Conservation (phyloP, 2,113 vertebrate species). For the Romanogobio albipinnatus region DNA sequence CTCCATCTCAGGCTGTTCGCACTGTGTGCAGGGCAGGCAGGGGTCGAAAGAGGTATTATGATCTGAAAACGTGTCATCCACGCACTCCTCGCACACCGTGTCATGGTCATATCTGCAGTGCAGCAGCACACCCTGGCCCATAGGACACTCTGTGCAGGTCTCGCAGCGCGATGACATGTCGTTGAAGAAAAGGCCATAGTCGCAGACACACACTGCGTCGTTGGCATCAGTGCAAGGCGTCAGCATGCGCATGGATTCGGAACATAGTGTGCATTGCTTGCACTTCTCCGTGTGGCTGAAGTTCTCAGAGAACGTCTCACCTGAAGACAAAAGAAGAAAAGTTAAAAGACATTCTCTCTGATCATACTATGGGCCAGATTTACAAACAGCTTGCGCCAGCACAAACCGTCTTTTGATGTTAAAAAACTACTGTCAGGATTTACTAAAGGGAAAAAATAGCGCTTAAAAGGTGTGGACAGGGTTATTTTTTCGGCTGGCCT, state of each 20-base stretch:
- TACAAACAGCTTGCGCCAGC: too few species aligned
- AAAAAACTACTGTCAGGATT: too few species aligned
- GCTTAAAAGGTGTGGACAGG: too few species aligned
- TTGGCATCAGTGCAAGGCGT: constrained; percentile 92
- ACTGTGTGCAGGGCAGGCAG: constrained; percentile 90
- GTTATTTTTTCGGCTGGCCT: too few species aligned
- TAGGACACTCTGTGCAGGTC: constrained; percentile 82
- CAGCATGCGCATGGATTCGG: constrained; percentile 83
- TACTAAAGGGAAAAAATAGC: too few species aligned
- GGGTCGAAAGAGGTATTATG: constrained; percentile 90
- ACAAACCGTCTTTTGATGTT: too few species aligned
- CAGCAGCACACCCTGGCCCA: constrained; percentile 83
- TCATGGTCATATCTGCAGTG: constrained; percentile 81
- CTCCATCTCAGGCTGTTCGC: constrained; percentile 78
- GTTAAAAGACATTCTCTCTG: neutral
- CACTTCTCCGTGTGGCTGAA: constrained; percentile 87
- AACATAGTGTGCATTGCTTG: constrained; percentile 84
- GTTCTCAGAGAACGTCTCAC: constrained; percentile 89
- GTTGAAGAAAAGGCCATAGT: constrained; percentile 83
- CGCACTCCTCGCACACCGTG: constrained; percentile 88
- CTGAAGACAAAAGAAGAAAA: constrained; percentile 62
- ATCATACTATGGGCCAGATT: neutral
- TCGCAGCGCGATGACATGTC: constrained; percentile 68
- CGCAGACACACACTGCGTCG: constrained; percentile 87
- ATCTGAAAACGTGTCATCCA: constrained; percentile 85